phyloP scores from a whole-genome alignment of 2,113 vertebrate genomes.

The Atherinomorus stipes region DNA sequence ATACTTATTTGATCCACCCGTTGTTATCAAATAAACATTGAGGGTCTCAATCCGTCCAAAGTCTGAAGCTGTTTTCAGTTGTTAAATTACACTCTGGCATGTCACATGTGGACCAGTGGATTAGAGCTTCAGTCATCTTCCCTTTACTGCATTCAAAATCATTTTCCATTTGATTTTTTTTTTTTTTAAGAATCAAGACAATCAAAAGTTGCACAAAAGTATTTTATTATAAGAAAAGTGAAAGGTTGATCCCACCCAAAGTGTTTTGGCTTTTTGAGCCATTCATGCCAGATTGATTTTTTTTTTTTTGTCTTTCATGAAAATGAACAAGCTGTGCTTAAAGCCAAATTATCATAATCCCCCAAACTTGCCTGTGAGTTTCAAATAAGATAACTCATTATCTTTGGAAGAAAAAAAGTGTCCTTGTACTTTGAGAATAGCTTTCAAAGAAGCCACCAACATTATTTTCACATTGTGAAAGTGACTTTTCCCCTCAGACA shows the following conservation, averaged over 20 bases:
- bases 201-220: slow-evolving; percentile 20
- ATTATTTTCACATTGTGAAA: neutral
- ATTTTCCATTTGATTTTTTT: slow-evolving; percentile 3
- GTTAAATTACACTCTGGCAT: neutral
- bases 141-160: neutral
- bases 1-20: neutral
- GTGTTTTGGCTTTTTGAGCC: neutral
- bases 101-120: neutral
- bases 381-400: too few relatives aligned
- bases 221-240: neutral
- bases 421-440: neutral
- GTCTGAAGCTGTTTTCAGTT: slow-evolving; percentile 20
- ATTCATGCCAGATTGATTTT: too few relatives aligned
- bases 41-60: slow-evolving; percentile 22
- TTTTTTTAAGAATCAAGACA: slow-evolving; percentile 12
- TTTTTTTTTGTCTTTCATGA: neutral
- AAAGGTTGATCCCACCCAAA: neutral
- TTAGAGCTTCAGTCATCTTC: neutral
- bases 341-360: neutral
- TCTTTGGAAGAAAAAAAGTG: neutral
- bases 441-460: neutral
- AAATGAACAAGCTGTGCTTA: neutral
- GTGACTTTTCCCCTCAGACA: neutral
- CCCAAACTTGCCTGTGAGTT: too few relatives aligned
- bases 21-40: slow-evolving; percentile 7